A percentile compares a stretch with the other conserved stretches of the same genome.
These are phyloP conservation scores for Periplaneta americana DNA, from an alignment of 1,140 invertebrate genomes.

Conservation along the genomic window DNA sequence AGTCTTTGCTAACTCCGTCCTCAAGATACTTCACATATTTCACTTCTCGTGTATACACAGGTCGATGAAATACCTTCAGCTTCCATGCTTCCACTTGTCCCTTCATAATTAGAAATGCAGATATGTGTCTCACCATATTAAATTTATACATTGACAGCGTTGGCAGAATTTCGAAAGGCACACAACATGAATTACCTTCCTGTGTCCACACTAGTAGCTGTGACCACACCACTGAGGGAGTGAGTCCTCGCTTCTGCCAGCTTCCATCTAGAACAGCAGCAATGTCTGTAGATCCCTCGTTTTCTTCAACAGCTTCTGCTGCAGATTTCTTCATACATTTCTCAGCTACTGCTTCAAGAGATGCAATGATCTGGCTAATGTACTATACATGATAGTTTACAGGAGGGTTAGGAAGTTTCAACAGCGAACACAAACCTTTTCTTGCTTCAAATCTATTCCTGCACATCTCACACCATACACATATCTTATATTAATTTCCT, in stretches of 20 bases:
- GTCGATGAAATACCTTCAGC: constrained; percentile 20
- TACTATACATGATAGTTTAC: not conserved
- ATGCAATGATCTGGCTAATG: not conserved
- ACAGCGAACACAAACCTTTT: not conserved
- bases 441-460: constrained; percentile 1
- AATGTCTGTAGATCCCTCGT: too few relatives aligned
- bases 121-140: not conserved
- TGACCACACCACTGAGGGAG: constrained; percentile 6
- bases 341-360: not conserved
- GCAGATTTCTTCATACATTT: not conserved
- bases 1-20: constrained; percentile 25
- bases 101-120: constrained; percentile 14
- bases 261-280: constrained; percentile 2
- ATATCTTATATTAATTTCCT: not conserved
- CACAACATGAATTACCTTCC: constrained; percentile 6
- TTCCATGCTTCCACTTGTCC: constrained; percentile 23
- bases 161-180: constrained; percentile 9
- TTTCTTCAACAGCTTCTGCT: not conserved
- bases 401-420: constrained; percentile 5
- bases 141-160: too few relatives aligned
- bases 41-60: constrained; percentile 8
- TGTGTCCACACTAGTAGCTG: too few relatives aligned
- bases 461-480: not conserved
- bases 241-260: too few relatives aligned
- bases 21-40: constrained; percentile 21